Base-by-base conservation (phyloP, 2,113 vertebrate genomes). In the Sitta europaea region DNA sequence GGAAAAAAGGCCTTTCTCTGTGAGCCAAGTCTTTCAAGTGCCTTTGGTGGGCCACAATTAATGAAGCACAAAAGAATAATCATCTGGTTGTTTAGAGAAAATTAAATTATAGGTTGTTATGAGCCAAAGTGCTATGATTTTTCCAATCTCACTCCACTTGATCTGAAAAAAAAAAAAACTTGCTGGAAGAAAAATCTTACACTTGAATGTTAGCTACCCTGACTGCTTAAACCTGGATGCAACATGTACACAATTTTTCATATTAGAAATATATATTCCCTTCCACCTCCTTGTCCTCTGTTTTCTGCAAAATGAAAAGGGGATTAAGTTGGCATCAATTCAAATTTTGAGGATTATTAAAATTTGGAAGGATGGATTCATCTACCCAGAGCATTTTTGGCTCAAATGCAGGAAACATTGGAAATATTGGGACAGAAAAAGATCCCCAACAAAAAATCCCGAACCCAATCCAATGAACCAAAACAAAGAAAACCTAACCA, bases 41-140 rank as follows among this genome's bases (percentile, higher is more conserved):
- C 81, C 20, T 90, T 90, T 6, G 5, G 48, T 92, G 78, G 78
- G 28, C 74, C 58, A 61, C 58, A 79, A 31, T 90, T 95, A 94
- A 83, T 45, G 71, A 73, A 86, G 35, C 38, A 90, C 62, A 76
- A 72, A 93, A 82, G 71, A 79, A 50, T 57, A 82, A 75, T 95
- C 23, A 73, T 66, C 68, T 88, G 27, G 15, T 63, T 77, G 45
- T 83, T 76, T 33, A 80, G 76, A 80, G 59, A 91, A 88, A 91
- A 76, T 72, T 29, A 92, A 92, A 89, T 91, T 91, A 84, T 21
- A 93, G 71, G 50, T 25, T 78, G 35, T 75, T 91, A 43, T 2
- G 4, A 82, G 25, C n/a, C 50, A 45, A 81, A 94, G n/a, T 68
- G 25, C 48, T 82, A 33, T 76, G 58, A 33, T 76, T 93, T 92